phyloP scores from a whole-genome alignment of 2,797 vertebrate species.

The Semaprochilodus insignis region DNA sequence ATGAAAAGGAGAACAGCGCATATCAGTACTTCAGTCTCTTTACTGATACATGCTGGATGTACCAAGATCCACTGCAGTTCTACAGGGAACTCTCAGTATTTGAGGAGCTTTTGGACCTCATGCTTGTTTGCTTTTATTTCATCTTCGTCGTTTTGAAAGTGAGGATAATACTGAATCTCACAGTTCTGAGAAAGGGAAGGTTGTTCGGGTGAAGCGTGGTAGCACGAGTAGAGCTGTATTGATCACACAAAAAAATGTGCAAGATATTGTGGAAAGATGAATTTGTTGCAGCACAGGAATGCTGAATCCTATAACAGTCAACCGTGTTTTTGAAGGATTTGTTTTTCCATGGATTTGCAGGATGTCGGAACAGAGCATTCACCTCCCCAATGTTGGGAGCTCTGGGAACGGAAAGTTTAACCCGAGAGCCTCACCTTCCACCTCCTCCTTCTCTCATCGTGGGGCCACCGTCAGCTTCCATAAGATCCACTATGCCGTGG shows the following conservation, averaged over 20 bases:
- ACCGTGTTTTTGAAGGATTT: neutral
- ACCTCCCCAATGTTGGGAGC: neutral
- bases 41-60: too few species aligned
- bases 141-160: too few species aligned
- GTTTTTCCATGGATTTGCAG: neutral
- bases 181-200: neutral
- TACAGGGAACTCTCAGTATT: too few species aligned
- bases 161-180: neutral
- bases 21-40: too few species aligned
- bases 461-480: constrained; percentile 79
- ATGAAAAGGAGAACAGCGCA: too few species aligned
- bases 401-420: neutral
- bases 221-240: neutral
- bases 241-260: neutral
- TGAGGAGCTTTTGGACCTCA: too few species aligned
- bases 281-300: neutral
- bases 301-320: neutral
- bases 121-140: too few species aligned
- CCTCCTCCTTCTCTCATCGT: neutral
- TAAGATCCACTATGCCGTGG: constrained; percentile 75
- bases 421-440: constrained; percentile 6
- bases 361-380: constrained; percentile 17
- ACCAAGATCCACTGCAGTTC: too few species aligned
- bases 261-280: too few species aligned
- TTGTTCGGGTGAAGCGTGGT: neutral